A percentile compares a stretch with the other conserved stretches of the same genome.
phyloP scores from a whole-genome alignment of 2,888 invertebrate genomes.

The Polia nebulosa region DNA sequence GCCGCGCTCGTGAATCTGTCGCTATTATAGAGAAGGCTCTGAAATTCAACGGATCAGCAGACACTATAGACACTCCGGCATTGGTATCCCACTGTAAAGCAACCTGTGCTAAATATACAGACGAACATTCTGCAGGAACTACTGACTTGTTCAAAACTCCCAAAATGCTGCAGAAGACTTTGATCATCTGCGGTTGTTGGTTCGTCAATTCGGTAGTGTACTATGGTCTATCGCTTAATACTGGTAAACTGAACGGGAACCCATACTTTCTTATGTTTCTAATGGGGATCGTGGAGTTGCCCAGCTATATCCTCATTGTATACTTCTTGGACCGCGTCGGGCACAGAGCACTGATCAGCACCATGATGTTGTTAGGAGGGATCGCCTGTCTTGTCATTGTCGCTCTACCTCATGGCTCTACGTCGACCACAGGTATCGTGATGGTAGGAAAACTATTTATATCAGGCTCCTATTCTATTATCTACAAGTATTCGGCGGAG shows the following conservation, averaged over 20 bases:
- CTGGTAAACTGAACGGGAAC: slow-evolving; percentile 95
- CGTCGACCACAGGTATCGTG: slow-evolving; percentile 92
- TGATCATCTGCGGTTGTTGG: slow-evolving; percentile 96
- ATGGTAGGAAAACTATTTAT: slow-evolving; percentile 96
- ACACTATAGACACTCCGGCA: slow-evolving; percentile 92
- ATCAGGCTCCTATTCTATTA: slow-evolving; percentile 96
- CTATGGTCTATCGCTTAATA: slow-evolving; percentile 95
- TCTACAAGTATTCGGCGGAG: slow-evolving; percentile 97
- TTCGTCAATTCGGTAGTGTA: slow-evolving; percentile 96
- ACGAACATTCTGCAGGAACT: slow-evolving; percentile 91
- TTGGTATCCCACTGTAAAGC: slow-evolving; percentile 92
- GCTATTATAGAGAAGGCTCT: slow-evolving; percentile 94
- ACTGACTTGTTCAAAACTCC: slow-evolving; percentile 95
- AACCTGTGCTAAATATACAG: slow-evolving; percentile 85
- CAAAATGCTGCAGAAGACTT: slow-evolving; percentile 94
- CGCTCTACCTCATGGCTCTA: slow-evolving; percentile 92
- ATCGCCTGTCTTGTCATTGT: slow-evolving; percentile 94
- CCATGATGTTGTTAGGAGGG: slow-evolving; percentile 95
- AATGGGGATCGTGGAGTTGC: slow-evolving; percentile 95
- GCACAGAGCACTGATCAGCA: slow-evolving; percentile 94
- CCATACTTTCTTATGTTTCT: slow-evolving; percentile 95
- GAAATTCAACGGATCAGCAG: slow-evolving; percentile 92
- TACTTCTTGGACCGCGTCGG: slow-evolving; percentile 95
- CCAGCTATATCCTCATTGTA: slow-evolving; percentile 94
- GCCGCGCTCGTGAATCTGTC: slow-evolving; percentile 93